Conservation (phyloP, 2,888 invertebrate species). For the Digitonthophagus gazella region DNA sequence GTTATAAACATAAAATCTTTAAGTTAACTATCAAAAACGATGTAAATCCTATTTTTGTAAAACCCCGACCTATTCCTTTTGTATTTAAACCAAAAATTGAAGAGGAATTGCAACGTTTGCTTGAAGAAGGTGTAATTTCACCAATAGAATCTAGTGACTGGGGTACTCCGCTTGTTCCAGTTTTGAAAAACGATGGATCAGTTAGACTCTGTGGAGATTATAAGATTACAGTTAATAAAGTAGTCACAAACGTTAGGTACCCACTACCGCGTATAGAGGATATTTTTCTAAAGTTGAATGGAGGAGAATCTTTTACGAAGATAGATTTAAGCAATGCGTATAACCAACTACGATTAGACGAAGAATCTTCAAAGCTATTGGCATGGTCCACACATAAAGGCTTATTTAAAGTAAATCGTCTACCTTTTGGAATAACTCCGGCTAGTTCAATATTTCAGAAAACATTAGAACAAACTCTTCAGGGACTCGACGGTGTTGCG, state of each 20-base stretch:
- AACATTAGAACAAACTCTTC: neutral
- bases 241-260: constrained; percentile 35
- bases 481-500: neutral
- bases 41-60: constrained; percentile 26
- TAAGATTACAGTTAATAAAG: constrained; percentile 36
- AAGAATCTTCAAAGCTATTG: neutral
- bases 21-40: constrained; percentile 20
- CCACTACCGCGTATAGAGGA: constrained; percentile 37
- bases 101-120: constrained; percentile 26
- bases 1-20: constrained; percentile 25
- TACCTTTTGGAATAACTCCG: no score
- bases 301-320: neutral
- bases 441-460: neutral
- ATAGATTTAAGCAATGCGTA: neutral
- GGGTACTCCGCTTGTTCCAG: constrained; percentile 32
- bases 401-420: neutral
- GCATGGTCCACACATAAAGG: constrained; percentile 7
- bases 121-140: constrained; percentile 30
- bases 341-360: neutral
- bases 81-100: constrained; percentile 25
- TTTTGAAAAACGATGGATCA: constrained; percentile 29
- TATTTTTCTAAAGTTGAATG: neutral
- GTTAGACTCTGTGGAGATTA: constrained; percentile 31
- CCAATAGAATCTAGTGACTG: constrained; percentile 23
- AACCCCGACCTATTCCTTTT: constrained; percentile 24